Evolutionary conservation across 2,797 vertebrate genomes (phyloP).

Genomic region (Sylvia borin): DNA sequence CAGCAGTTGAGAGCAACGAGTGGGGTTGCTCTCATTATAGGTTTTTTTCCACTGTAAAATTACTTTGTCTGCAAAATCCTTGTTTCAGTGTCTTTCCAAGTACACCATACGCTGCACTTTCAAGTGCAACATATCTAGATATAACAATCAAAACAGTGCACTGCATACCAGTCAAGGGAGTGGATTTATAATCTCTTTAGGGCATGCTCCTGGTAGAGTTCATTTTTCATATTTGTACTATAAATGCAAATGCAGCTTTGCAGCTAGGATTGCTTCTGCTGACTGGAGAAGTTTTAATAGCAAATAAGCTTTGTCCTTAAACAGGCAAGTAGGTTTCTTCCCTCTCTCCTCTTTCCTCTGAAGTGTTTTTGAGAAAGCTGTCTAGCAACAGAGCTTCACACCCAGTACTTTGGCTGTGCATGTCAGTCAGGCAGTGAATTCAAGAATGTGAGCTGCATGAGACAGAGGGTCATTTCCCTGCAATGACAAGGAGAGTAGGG

Average conservation of each 20-base stretch:
- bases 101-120: background rate
- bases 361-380: conserved; percentile 49
- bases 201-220: conserved; percentile 58
- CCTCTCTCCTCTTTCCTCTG: background rate
- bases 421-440: conserved; percentile 23
- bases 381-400: conserved; percentile 14
- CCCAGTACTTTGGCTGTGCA: background rate
- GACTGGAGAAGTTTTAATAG: conserved; percentile 71
- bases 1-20: background rate
- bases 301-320: conserved; percentile 75
- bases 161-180: conserved; percentile 53
- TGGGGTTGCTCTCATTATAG: background rate
- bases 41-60: background rate
- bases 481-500: background rate
- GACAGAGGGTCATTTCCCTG: background rate
- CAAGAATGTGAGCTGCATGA: conserved; percentile 43
- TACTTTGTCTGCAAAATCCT: conserved; percentile 28
- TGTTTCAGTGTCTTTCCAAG: conserved; percentile 17
- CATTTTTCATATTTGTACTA: conserved; percentile 79
- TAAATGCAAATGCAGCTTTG: conserved; percentile 78
- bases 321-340: conserved; percentile 52
- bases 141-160: conserved; percentile 58
- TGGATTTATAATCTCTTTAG: conserved; percentile 76
- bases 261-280: conserved; percentile 67
- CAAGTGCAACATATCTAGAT: conserved; percentile 29